Conservation (phyloP, 1,140 invertebrate genomes). For the Yoshiicerus persimilis region DNA sequence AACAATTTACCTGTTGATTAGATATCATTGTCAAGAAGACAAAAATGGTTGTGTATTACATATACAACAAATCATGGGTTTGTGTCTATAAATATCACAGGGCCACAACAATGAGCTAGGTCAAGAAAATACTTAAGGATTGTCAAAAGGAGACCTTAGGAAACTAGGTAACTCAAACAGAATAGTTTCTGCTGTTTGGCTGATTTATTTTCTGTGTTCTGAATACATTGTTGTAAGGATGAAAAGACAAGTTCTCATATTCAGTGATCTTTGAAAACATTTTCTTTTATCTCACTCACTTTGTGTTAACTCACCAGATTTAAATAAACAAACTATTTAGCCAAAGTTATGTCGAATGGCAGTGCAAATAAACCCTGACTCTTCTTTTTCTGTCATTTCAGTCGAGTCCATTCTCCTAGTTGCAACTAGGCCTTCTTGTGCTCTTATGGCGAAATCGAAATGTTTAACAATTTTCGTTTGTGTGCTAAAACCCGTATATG, state of each 20-base stretch:
- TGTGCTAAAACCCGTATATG: background rate
- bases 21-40: no score
- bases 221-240: no score
- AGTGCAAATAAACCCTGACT: background rate
- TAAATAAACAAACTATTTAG: background rate
- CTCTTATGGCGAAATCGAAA: background rate
- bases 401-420: background rate
- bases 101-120: background rate
- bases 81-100: no score
- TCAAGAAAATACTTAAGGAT: background rate
- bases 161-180: background rate
- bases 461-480: background rate
- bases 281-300: background rate
- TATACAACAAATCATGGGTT: no score
- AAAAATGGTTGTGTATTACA: no score
- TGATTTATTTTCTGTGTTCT: background rate
- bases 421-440: background rate
- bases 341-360: background rate
- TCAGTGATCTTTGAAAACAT: background rate
- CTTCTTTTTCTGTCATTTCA: background rate
- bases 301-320: background rate
- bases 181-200: background rate
- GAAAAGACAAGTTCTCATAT: background rate
- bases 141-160: background rate
- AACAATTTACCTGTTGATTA: no score